phyloP scores from a whole-genome alignment of 1,140 invertebrate genomes.

The Dendrolimus kikuchii region DNA sequence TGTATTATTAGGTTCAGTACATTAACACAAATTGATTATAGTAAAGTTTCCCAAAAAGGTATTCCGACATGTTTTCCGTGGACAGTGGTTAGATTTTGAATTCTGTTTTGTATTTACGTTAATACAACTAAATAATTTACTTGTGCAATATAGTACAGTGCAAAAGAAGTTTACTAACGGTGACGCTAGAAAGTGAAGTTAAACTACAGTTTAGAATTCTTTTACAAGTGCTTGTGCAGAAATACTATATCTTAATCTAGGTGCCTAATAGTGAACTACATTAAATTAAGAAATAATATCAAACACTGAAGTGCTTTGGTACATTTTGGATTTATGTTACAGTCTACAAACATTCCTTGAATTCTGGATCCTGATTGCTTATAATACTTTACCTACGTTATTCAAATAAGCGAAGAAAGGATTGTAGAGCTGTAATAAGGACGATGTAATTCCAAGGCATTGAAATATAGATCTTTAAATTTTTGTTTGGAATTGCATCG shows the following conservation, averaged over 20 bases:
- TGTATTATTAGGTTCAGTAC: too few relatives aligned
- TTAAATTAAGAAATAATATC: too few relatives aligned
- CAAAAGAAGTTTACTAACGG: constrained; percentile 20
- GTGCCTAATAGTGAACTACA: constrained; percentile 24
- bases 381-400: constrained; percentile 12
- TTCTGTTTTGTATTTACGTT: too few relatives aligned
- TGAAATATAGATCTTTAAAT: constrained; percentile 5
- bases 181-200: constrained; percentile 5
- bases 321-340: constrained; percentile 12
- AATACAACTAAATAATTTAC: constrained; percentile 17
- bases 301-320: constrained; percentile 22
- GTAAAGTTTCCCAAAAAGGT: too few relatives aligned
- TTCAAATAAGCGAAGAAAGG: constrained; percentile 20
- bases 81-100: too few relatives aligned
- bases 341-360: constrained; percentile 17
- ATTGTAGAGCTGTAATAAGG: constrained; percentile 15
- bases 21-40: too few relatives aligned
- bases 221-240: constrained; percentile 42
- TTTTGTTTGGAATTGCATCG: constrained; percentile 19
- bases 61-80: too few relatives aligned
- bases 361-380: constrained; percentile 8
- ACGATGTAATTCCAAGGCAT: constrained; percentile 21
- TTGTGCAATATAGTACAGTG: constrained; percentile 37
- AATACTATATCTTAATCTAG: constrained; percentile 48
- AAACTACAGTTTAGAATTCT: neutral